Conservation (phyloP, 2,797 vertebrate genomes). For the Cyclopterus lumpus region DNA sequence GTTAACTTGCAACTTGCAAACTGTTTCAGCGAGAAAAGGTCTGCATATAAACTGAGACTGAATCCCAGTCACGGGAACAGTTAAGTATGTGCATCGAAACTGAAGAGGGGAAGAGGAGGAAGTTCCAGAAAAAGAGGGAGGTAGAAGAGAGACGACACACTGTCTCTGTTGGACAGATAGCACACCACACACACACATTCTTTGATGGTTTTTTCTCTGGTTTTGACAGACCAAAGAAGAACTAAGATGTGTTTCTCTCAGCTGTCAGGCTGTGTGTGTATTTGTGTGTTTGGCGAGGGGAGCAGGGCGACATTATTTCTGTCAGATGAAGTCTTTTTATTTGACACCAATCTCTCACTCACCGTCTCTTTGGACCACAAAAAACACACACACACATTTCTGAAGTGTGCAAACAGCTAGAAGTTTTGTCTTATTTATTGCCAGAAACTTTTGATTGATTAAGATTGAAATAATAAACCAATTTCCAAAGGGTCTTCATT, state of each 20-base stretch:
- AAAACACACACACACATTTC: conserved; percentile 8
- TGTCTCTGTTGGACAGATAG: conserved; percentile 42
- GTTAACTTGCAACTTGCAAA: background rate
- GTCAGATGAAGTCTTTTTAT: conserved; percentile 62
- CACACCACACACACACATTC: conserved; percentile 11
- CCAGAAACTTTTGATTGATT: conserved; percentile 50
- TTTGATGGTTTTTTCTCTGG: conserved; percentile 37
- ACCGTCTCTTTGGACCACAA: conserved; percentile 54
- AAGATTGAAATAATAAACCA: conserved; percentile 40
- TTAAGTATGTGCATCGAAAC: conserved; percentile 21
- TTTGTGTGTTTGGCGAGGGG: background rate
- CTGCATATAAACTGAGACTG: background rate
- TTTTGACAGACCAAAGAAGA: conserved; percentile 51
- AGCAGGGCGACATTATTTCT: conserved; percentile 31
- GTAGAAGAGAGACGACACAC: conserved; percentile 20
- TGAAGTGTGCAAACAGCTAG: conserved; percentile 23
- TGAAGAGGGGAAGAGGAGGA: conserved; percentile 17
- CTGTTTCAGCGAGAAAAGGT: conserved; percentile 3
- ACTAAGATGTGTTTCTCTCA: conserved; percentile 18
- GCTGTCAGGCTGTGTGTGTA: conserved; percentile 17
- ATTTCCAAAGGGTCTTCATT: conserved; percentile 38
- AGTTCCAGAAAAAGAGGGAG: conserved; percentile 40
- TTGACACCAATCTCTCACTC: conserved; percentile 77
- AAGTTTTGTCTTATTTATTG: conserved; percentile 54
- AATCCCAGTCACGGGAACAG: background rate